Base-by-base conservation (phyloP, 1,140 invertebrate species). In the Leptopilina clavipes region DNA sequence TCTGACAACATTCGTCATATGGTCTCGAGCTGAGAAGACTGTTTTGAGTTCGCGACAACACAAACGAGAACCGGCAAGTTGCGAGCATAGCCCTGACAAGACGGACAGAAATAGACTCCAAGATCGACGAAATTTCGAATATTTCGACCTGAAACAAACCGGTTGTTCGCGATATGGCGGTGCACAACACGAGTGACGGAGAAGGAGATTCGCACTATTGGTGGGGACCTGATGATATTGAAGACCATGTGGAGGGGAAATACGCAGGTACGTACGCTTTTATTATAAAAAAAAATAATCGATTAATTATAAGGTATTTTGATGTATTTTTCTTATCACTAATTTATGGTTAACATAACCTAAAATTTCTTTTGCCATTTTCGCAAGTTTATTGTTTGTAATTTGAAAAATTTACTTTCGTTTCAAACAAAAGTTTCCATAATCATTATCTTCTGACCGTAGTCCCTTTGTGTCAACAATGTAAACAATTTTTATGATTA, bases 121-220 rank as follows among this genome's bases (percentile, higher is more conserved):
- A 65, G 59, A 65, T 65, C 59, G 59, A 31, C 22, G 14, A 65
- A 65, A 65, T 65, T 65, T 65, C 59, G 22, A 65, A 65, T 65
- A 65, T 65, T 65, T 65, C 22, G 59, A 31, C 22, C 59, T 65
- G 22, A 25, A 22, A 22, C 59, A 65, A 65, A 65, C 59, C 59
- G 59, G 59, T 65, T 65, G 59, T 65, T 65, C 25, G 59, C 59
- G 59, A 65, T 65, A 65, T 65, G 59, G 59, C 59, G 59, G 59
- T 65, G 59, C 59, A 65, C 59, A 25, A 59, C 56, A 59, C 56
- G 12, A 59, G 59, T 65, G 59, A 65, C 59, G 59, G 82, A 82
- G 80, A 83, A 82, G 79, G 78, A 72, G 80, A 80, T 82, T 80
- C 77, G 79, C 85, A 76, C 77, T 76, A 74, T 83, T 82, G 83